phyloP scores from a whole-genome alignment of 1,140 invertebrate genomes.

The Drosophila ambigua region DNA sequence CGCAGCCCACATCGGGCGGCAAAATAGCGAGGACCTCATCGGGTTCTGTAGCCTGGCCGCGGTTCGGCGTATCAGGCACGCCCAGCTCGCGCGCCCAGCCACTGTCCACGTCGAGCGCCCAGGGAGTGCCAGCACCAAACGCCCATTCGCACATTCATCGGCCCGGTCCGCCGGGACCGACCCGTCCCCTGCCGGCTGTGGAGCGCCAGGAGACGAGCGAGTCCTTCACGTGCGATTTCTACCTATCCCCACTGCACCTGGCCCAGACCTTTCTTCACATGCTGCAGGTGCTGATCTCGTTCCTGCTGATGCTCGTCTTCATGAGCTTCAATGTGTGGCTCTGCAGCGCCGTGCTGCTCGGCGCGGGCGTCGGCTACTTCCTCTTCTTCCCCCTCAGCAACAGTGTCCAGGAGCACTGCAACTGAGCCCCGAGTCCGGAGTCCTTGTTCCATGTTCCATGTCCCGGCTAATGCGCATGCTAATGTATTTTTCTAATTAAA shows the following conservation, averaged over 20 bases:
- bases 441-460: too few relatives aligned
- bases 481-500: slow-evolving; percentile 82
- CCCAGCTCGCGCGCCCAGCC: neutral
- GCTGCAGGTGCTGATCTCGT: slow-evolving; percentile 94
- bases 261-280: slow-evolving; percentile 95
- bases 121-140: too few relatives aligned
- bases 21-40: neutral
- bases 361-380: slow-evolving; percentile 95
- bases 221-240: neutral
- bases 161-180: neutral
- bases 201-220: too few relatives aligned
- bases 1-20: neutral
- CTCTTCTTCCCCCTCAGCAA: slow-evolving; percentile 87
- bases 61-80: too few relatives aligned
- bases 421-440: slow-evolving; percentile 11
- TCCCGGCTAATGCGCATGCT: slow-evolving; percentile 30
- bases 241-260: slow-evolving; percentile 85
- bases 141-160: neutral
- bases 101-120: too few relatives aligned
- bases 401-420: slow-evolving; percentile 59
- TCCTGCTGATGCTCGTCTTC: slow-evolving; percentile 98
- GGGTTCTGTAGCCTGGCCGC: too few relatives aligned
- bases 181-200: neutral
- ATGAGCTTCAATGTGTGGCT: slow-evolving; percentile 94
- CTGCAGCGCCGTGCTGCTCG: slow-evolving; percentile 93